Evolutionary conservation across 2,113 vertebrate species (phyloP), one percentile per base, ranked within the genome.

Genomic region (Gila orcuttii): DNA sequence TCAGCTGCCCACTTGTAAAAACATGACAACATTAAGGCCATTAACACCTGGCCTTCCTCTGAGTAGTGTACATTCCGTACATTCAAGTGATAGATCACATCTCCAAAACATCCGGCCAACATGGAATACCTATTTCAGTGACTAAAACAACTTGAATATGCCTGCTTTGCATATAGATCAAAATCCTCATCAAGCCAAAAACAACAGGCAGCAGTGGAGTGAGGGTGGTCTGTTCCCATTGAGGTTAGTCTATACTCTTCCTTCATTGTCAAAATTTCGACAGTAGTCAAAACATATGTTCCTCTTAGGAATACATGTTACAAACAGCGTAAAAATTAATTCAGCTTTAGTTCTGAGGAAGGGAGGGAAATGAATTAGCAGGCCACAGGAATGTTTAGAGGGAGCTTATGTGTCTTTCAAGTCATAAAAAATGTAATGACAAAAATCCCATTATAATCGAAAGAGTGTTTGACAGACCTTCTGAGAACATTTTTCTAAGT

Each of bases 191-290:
- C 42, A 78, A 47, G 28, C 39, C 45, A 77, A 86, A 10, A 86
- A 76, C 28, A 82, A 81, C 64, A 23, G 23, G 77, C 77, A 60
- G 77, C 23, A 25, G 55, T 42, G 39, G 59, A 66, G 8, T 81
- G 39, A 81, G 23, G 33, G 79, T 82, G 59, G 23, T 82, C 62
- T 11, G 10, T 64, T 81, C 9, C 60, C 62, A 47, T 6, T 47
- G 36, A 39, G 9, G 4, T 28, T 15, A 64, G 36, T 82, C 28
- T 28, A 28, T 28, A 1, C 1, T 28, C 28, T 42, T 62, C 60
- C 28, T 81, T 52, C 60, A 78, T n/a, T 85, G 33, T 62, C 60
- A 62, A 31, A 64, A 25, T 68, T 50, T 47, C 9, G 42, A 81
- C 60, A 21, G 62, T 39, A 28, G 17, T 66, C 39, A 64, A 64